Conservation (phyloP, 30 jellyfish, hydroid and myxozoan genomes). For the Hydractinia echinata region DNA sequence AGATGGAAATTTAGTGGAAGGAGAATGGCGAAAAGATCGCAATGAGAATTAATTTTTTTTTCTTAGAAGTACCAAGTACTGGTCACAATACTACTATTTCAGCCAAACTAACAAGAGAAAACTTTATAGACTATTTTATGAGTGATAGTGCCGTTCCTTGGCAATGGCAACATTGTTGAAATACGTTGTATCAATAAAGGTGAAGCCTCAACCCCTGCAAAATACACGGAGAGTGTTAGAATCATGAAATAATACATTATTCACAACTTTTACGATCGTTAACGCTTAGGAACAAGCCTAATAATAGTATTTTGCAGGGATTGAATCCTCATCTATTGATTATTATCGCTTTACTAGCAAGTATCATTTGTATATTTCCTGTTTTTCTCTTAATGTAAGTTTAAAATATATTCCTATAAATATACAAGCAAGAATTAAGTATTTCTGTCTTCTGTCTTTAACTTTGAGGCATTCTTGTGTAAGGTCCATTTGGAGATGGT, state of each 20-base stretch:
- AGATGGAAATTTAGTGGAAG: neutral
- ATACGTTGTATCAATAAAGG: neutral
- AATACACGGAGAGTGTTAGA: no score
- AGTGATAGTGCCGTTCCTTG: slow-evolving; percentile 64
- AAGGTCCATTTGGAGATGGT: neutral
- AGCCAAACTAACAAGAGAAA: no score
- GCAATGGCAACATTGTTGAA: slow-evolving; percentile 52
- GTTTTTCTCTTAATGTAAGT: neutral
- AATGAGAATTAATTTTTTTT: slow-evolving; percentile 35
- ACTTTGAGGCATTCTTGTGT: neutral
- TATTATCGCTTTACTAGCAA: neutral
- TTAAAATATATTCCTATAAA: neutral
- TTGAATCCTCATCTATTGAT: no score
- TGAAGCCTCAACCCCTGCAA: no score
- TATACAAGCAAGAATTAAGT: neutral
- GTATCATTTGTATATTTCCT: neutral
- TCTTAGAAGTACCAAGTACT: slow-evolving; percentile 29
- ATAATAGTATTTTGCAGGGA: no score
- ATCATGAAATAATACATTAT: no score
- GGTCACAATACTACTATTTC: slow-evolving; percentile 36
- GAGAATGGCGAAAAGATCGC: slow-evolving; percentile 25
- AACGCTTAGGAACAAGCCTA: no score
- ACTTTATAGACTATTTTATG: slow-evolving; percentile 36
- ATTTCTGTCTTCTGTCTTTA: neutral
- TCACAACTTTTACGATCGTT: no score